Conservation (phyloP, 2,113 vertebrate species). For the Chaetops frenatus region DNA sequence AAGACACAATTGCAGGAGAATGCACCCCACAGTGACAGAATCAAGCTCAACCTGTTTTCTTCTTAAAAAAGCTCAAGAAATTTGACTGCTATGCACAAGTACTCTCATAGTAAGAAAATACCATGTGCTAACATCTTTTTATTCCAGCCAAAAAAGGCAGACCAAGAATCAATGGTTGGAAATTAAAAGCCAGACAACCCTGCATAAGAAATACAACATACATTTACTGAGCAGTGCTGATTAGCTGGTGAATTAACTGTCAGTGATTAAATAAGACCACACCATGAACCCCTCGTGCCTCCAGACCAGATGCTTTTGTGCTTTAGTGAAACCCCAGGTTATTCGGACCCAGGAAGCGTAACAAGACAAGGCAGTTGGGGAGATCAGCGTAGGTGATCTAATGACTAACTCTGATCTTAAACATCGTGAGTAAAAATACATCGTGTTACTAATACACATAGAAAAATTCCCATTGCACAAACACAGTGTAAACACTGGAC, state of each 20-base stretch:
- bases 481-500: not conserved
- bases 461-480: not conserved
- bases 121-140: not conserved
- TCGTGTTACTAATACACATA: not conserved
- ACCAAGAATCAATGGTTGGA: slow-evolving; percentile 38
- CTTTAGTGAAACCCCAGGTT: not conserved
- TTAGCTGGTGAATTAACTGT: not conserved
- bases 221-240: slow-evolving; percentile 28
- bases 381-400: not conserved
- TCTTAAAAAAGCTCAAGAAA: slow-evolving; percentile 50
- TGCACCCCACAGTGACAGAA: slow-evolving; percentile 21
- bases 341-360: not conserved
- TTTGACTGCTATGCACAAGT: slow-evolving; percentile 57
- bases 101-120: slow-evolving; percentile 40
- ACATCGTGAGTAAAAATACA: not conserved
- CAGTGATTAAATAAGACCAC: not conserved
- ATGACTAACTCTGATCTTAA: not conserved
- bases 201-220: not conserved
- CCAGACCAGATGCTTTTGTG: not conserved
- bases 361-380: not conserved
- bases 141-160: slow-evolving; percentile 38
- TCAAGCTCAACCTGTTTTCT: slow-evolving; percentile 60
- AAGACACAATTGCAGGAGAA: slow-evolving; percentile 26
- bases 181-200: slow-evolving; percentile 52
- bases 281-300: not conserved